Conservation (phyloP, 2,113 vertebrate species). For the Nerophis lumbriciformis region DNA sequence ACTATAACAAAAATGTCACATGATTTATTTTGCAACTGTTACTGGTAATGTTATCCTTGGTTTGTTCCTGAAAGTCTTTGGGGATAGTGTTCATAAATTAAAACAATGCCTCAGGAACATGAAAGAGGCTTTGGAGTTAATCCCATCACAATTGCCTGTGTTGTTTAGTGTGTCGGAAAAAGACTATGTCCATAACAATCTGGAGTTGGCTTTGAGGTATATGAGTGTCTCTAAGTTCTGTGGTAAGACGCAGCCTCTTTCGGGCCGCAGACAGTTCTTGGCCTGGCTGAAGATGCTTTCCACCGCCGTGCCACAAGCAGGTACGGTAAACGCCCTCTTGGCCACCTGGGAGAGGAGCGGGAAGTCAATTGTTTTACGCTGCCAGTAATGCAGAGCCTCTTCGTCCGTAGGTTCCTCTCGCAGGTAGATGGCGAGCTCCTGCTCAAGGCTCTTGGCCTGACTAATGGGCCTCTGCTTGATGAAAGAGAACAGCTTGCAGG, state of each 20-base stretch:
- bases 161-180: neutral
- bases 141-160: slow-evolving; percentile 10
- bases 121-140: neutral
- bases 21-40: slow-evolving; percentile 31
- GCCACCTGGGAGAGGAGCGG: slow-evolving; percentile 73
- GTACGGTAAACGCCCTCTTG: slow-evolving; percentile 73
- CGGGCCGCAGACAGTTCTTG: slow-evolving; percentile 50
- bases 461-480: slow-evolving; percentile 74
- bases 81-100: slow-evolving; percentile 9
- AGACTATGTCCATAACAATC: slow-evolving; percentile 63
- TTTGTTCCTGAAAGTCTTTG: slow-evolving; percentile 24
- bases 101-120: neutral
- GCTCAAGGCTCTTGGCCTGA: slow-evolving; percentile 75
- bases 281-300: slow-evolving; percentile 67
- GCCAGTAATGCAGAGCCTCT: slow-evolving; percentile 75
- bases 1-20: slow-evolving; percentile 6
- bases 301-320: slow-evolving; percentile 68
- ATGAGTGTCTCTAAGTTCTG: slow-evolving; percentile 75
- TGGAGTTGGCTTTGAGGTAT: slow-evolving; percentile 75
- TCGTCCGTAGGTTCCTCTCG: slow-evolving; percentile 75
- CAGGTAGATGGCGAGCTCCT: slow-evolving; percentile 72
- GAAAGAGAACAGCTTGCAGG: slow-evolving; percentile 76
- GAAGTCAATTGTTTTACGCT: slow-evolving; percentile 74
- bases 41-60: slow-evolving; percentile 25
- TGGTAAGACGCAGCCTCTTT: slow-evolving; percentile 58